phyloP scores from a whole-genome alignment of 2,113 vertebrate species.

The Ageneiosus marmoratus region DNA sequence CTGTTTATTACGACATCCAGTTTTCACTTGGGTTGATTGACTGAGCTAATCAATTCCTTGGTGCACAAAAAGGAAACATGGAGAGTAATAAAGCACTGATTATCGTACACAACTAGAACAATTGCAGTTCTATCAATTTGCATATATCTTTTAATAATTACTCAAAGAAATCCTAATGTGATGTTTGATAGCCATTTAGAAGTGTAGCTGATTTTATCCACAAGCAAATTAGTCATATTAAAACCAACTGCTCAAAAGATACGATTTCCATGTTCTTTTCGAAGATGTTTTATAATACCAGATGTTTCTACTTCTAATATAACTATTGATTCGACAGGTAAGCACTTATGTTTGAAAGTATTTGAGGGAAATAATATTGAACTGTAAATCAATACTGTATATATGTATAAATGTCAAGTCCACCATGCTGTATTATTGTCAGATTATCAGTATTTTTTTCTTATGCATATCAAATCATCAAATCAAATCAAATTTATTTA shows the following conservation, averaged over 20 bases:
- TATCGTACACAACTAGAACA: conserved; percentile 14
- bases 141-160: conserved; percentile 37
- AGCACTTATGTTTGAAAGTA: conserved; percentile 42
- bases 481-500: no score
- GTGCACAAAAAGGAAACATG: conserved; percentile 36
- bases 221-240: conserved; percentile 25
- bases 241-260: background rate
- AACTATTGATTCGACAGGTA: conserved; percentile 56
- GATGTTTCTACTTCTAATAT: conserved; percentile 51
- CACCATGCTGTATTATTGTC: conserved; percentile 37
- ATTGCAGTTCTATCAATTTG: conserved; percentile 27
- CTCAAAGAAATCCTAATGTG: background rate
- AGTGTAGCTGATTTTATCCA: conserved; percentile 19
- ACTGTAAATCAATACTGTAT: conserved; percentile 50
- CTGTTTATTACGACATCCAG: conserved; percentile 41
- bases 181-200: conserved; percentile 30
- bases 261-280: conserved; percentile 45
- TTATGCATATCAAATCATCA: no score
- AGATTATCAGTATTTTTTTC: conserved; percentile 44
- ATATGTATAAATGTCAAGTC: conserved; percentile 57
- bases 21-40: conserved; percentile 34
- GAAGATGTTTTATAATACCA: no score
- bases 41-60: conserved; percentile 23
- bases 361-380: conserved; percentile 49
- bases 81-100: conserved; percentile 41